Conservation (phyloP, 2,797 vertebrate species). For the Yasuhikotakia modesta region DNA sequence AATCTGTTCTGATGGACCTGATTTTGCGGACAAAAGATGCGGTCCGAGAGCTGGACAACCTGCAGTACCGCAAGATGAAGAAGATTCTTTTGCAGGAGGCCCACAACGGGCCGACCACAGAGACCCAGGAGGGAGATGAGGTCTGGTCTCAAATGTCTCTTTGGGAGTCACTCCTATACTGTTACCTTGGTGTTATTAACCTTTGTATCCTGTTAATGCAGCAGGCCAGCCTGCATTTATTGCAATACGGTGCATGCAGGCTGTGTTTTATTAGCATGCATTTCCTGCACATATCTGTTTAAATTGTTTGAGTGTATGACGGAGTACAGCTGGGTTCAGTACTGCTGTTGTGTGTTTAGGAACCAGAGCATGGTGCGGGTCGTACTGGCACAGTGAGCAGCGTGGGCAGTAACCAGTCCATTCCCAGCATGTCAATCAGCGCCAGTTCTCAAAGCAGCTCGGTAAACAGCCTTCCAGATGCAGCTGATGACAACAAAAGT, state of each 20-base stretch:
- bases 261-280: no score
- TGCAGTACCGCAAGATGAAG: constrained; percentile 99
- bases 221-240: no score
- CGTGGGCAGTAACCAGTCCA: constrained; percentile 97
- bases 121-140: constrained; percentile 94
- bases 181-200: no score
- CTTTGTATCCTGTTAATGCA: no score
- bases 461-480: constrained; percentile 97
- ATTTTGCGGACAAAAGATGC: constrained; percentile 98
- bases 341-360: constrained; percentile 71
- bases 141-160: constrained; percentile 65
- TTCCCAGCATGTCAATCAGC: constrained; percentile 99
- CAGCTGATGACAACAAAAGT: constrained; percentile 94
- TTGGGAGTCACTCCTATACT: no score
- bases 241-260: no score
- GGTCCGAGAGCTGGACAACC: constrained; percentile 95
- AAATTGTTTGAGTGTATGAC: constrained; percentile 14
- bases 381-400: constrained; percentile 96
- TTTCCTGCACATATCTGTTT: no score
- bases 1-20: constrained; percentile 96
- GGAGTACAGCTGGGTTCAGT: constrained; percentile 24
- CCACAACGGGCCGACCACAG: constrained; percentile 91
- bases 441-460: constrained; percentile 99
- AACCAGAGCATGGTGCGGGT: constrained; percentile 88
- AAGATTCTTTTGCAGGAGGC: constrained; percentile 98